phyloP scores from a whole-genome alignment of 2,797 vertebrate species.

The Muraenolepis orangiensis region DNA sequence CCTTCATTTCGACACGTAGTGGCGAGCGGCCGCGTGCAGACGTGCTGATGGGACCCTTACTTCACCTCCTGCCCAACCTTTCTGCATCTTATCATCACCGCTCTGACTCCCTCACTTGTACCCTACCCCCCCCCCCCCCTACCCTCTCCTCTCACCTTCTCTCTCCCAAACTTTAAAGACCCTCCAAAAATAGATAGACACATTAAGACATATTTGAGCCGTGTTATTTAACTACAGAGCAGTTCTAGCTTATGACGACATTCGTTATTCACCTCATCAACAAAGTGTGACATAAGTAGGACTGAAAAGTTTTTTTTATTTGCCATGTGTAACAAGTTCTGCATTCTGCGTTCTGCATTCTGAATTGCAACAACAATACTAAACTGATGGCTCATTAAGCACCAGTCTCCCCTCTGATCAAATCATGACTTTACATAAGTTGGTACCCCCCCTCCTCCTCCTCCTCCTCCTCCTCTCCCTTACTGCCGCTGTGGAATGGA shows the following conservation, averaged over 20 bases:
- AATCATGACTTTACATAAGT: neutral
- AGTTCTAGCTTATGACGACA: neutral
- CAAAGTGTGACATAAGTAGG: neutral
- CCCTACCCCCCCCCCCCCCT: neutral
- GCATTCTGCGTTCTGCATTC: too few species aligned
- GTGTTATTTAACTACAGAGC: neutral
- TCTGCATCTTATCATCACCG: neutral
- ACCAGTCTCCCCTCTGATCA: neutral
- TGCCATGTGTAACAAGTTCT: too few species aligned
- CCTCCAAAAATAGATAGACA: too few species aligned
- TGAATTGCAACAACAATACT: too few species aligned
- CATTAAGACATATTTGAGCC: neutral
- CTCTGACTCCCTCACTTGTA: too few species aligned
- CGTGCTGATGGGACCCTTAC: neutral
- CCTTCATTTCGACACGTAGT: neutral
- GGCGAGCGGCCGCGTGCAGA: neutral
- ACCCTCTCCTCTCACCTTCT: neutral
- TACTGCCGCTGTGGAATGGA: neutral
- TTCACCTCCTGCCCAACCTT: neutral
- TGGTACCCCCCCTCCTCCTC: neutral
- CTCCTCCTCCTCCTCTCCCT: too few species aligned
- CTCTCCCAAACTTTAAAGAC: neutral
- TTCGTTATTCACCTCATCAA: neutral
- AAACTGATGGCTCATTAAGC: neutral
- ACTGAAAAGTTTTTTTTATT: too few species aligned